Conservation (phyloP, 2,113 vertebrate species). For the Platysternon megacephalum region DNA sequence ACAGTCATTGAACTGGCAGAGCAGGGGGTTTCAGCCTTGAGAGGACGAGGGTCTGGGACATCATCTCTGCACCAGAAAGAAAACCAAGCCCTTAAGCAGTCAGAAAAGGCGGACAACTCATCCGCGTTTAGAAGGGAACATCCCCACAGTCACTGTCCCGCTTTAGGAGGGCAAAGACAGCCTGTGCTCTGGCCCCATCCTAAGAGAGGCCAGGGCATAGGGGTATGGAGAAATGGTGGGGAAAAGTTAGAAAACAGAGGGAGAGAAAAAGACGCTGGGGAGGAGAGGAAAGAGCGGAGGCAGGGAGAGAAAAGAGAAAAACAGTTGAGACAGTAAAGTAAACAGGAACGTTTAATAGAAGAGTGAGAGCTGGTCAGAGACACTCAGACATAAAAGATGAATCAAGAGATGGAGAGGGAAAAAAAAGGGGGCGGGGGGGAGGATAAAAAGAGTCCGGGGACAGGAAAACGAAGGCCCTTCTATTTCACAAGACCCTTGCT, state of each 20-base stretch:
- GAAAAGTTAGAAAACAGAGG: not conserved
- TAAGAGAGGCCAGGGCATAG: not conserved
- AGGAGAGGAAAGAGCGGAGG: not conserved
- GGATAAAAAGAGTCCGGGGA: not conserved
- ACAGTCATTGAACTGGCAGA: not conserved
- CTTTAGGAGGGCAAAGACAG: not conserved
- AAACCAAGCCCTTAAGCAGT: fast-evolving
- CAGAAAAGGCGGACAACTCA: not conserved
- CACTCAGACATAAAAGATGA: not conserved
- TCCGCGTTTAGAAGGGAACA: not conserved
- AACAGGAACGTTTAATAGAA: not conserved
- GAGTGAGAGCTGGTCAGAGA: not conserved
- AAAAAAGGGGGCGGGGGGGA: too few relatives aligned
- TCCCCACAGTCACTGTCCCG: not conserved
- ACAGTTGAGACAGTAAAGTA: not conserved
- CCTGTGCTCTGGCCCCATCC: not conserved
- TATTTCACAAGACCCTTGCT: not conserved
- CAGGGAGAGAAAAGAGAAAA: not conserved
- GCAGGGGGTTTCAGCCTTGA: fast-evolving
- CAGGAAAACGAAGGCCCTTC: not conserved
- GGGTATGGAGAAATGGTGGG: not conserved
- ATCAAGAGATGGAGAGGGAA: not conserved
- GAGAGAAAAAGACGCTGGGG: too few relatives aligned
- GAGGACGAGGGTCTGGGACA: fast-evolving
- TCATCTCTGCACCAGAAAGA: fast-evolving